Evolutionary conservation across 2,113 vertebrate genomes (phyloP).

Genomic region (Amphiprion ocellaris): DNA sequence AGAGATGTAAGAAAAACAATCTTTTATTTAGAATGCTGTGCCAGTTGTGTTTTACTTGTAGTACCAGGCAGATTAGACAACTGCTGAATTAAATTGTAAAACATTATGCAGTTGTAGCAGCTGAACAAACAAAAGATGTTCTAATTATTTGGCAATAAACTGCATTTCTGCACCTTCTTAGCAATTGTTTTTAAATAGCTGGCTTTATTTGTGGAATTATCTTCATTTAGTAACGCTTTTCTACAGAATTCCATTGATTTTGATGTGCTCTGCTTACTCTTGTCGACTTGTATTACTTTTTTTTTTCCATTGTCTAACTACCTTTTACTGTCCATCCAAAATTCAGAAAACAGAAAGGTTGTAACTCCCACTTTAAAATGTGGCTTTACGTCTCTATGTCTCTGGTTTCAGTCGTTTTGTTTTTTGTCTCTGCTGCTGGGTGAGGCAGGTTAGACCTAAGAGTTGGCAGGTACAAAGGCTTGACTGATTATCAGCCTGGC

Average conservation of each 20-base stretch:
- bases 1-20: not conserved
- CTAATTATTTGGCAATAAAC: too few relatives aligned
- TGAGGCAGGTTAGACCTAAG: not conserved
- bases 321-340: not conserved
- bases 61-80: too few relatives aligned
- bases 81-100: not conserved
- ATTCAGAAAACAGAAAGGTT: constrained; percentile 20
- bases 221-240: too few relatives aligned
- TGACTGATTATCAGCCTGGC: too few relatives aligned
- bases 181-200: too few relatives aligned
- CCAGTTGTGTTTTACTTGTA: too few relatives aligned
- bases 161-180: too few relatives aligned
- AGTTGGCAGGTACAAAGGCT: not conserved
- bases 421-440: not conserved
- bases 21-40: too few relatives aligned
- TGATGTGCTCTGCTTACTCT: not conserved
- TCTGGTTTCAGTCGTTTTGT: constrained; percentile 16
- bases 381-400: not conserved
- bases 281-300: not conserved
- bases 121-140: too few relatives aligned
- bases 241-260: not conserved
- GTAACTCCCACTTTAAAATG: not conserved
- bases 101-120: not conserved
- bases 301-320: not conserved
- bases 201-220: too few relatives aligned